Base-by-base conservation (phyloP, 2,113 vertebrate species). In the Pluvialis apricaria region DNA sequence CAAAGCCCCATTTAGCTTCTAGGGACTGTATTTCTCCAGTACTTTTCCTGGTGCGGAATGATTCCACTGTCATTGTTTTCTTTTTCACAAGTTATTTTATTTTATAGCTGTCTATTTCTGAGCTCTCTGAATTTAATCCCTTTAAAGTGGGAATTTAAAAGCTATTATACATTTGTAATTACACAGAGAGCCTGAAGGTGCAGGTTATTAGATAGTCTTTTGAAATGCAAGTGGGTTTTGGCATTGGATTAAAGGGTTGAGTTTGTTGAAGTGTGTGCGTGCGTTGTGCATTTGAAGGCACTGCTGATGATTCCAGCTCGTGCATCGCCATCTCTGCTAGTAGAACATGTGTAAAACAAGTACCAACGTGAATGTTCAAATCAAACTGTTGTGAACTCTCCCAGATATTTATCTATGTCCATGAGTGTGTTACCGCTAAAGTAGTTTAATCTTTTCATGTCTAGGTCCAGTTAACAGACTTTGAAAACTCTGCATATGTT, bases 401-500 rank as follows among this genome's bases (percentile, higher is more conserved):
- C 18, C 61, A 32, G 26, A 9, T 71, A 32, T 4, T 70, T 70
- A 32, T 14, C 31, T 51, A 3, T 20, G 68, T 82, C 51, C 22
- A 9, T 36, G 11, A 66, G 4, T 58, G 4, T 86, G 22, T 80
- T 92, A 49, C 40, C 68, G 25, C 65, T 91, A 4, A 79, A 90
- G 55, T 60, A 62, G 75, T 6, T 22, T 57, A 10, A 72, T 85
- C 20, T n/a, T 88, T 95, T 91, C 47, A 2, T 70, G 29, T 79
- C 40, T 84, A 99, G 99, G 99, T 99, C 76, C 99, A 99, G 90
- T 97, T 99, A 88, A 99, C 99, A 38, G 99, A 99, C 96, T 99
- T 99, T 92, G 99, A 99, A 98, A 99, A 99, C 62, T 99, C 99
- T 40, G 99, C 99, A 0, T 99, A 99, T 29, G 99, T 99, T 92